phyloP scores from a whole-genome alignment of 2,797 vertebrate genomes.

The Etheostoma nigrum region DNA sequence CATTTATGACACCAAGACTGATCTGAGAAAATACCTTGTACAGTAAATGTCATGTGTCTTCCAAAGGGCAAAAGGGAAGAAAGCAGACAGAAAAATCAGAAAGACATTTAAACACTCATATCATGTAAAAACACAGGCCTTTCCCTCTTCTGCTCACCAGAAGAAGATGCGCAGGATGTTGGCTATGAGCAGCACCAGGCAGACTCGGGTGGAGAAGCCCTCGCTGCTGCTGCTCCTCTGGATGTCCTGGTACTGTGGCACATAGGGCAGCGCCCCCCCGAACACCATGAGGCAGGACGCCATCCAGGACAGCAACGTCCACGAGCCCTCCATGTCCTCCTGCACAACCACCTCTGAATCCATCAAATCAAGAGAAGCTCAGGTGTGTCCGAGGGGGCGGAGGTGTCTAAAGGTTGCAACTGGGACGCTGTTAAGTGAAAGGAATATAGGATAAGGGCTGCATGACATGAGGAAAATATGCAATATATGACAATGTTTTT shows the following conservation, averaged over 20 bases:
- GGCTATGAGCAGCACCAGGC: constrained; percentile 87
- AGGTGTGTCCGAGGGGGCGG: neutral
- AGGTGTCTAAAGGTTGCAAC: neutral
- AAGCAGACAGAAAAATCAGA: neutral
- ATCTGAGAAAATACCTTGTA: neutral
- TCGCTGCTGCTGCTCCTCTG: constrained; percentile 82
- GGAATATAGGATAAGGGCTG: neutral
- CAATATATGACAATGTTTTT: too few relatives aligned
- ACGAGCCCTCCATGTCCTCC: constrained; percentile 70
- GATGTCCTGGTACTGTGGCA: constrained; percentile 89
- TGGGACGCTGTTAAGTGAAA: neutral
- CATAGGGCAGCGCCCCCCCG: constrained; percentile 85
- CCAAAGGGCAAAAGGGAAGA: neutral
- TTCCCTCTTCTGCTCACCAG: constrained; percentile 80
- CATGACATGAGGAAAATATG: too few relatives aligned
- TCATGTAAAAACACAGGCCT: neutral
- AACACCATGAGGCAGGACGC: constrained; percentile 87
- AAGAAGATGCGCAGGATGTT: constrained; percentile 90
- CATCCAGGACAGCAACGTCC: constrained; percentile 82
- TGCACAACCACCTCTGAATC: constrained; percentile 72
- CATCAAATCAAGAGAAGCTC: constrained; percentile 62
- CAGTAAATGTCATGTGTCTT: neutral
- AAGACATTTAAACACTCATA: neutral
- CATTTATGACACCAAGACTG: neutral
- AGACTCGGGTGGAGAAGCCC: constrained; percentile 89